Conservation (phyloP, 2,113 vertebrate genomes). For the Anoplopoma fimbria region DNA sequence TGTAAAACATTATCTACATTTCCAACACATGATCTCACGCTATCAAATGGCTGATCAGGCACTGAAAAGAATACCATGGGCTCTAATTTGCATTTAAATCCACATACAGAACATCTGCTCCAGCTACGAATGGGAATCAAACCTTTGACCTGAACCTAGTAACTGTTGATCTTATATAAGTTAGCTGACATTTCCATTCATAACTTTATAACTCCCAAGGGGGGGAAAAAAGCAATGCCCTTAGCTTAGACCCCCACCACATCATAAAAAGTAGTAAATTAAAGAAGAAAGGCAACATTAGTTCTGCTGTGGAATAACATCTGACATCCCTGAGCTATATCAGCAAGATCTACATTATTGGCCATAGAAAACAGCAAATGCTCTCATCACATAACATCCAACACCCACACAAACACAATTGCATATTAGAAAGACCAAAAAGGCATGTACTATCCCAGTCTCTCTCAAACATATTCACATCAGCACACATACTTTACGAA, state of each 20-base stretch:
- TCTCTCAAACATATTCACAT: constrained; percentile 2
- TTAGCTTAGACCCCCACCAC: not conserved
- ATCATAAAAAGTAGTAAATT: not conserved
- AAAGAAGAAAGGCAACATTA: not conserved
- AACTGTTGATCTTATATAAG: constrained; percentile 11
- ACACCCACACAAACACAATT: constrained; percentile 38
- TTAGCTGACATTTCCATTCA: constrained; percentile 7
- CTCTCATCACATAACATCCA: constrained; percentile 38
- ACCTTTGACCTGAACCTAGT: not conserved
- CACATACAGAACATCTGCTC: constrained; percentile 1
- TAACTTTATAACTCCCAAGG: not conserved
- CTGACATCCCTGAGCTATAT: constrained; percentile 15
- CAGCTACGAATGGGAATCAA: not conserved
- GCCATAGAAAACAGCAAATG: constrained; percentile 30
- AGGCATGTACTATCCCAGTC: not conserved
- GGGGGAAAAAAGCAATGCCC: not conserved
- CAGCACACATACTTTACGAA: constrained; percentile 7
- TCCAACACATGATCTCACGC: constrained; percentile 63
- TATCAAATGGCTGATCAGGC: constrained; percentile 60
- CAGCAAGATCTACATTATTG: constrained; percentile 6
- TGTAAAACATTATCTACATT: constrained; percentile 76
- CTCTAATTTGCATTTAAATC: constrained; percentile 49
- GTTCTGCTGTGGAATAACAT: not conserved
- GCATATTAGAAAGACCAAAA: not conserved
- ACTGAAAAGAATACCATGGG: constrained; percentile 54